These are phyloP conservation scores for Mythimna lalbum DNA, from an alignment of 2,888 invertebrate species.

Conservation along the genomic window DNA sequence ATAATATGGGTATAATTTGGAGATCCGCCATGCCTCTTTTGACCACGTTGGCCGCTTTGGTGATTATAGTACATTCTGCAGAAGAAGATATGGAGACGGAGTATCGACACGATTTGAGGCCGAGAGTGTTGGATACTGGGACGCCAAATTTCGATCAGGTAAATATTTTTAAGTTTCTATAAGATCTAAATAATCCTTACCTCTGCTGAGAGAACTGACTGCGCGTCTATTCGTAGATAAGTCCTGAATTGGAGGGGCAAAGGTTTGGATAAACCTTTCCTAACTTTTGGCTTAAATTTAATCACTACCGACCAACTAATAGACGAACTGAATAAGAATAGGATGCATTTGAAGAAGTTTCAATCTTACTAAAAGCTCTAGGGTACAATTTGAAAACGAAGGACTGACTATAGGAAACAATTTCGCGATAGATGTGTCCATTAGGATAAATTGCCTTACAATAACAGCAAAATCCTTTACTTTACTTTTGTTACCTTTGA, in stretches of 20 bases:
- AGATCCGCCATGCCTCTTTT: constrained; percentile 83
- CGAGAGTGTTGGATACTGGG: constrained; percentile 76
- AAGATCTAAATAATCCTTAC: background rate
- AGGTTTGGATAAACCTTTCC: background rate
- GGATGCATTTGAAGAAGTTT: too few relatives aligned
- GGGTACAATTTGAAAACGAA: too few relatives aligned
- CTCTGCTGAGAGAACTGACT: too few relatives aligned
- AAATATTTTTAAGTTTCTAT: constrained; percentile 17
- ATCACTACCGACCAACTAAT: background rate
- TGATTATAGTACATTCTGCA: constrained; percentile 86
- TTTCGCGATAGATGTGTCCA: too few relatives aligned
- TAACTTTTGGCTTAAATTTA: background rate
- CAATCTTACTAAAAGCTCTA: too few relatives aligned
- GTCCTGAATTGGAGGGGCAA: too few relatives aligned
- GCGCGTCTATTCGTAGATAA: too few relatives aligned
- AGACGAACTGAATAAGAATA: too few relatives aligned
- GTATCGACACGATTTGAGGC: constrained; percentile 76
- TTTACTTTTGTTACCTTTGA: background rate
- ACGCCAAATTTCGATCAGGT: constrained; percentile 82
- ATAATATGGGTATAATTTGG: constrained; percentile 87
- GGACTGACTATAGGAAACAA: too few relatives aligned
- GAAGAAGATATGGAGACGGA: constrained; percentile 82
- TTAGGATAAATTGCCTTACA: background rate
- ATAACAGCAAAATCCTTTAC: background rate
- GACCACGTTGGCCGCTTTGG: constrained; percentile 87